These are phyloP conservation scores for Imbricaverruca yamaguchii DNA, from an alignment of 2,888 invertebrate genomes.

Conservation along the genomic window DNA sequence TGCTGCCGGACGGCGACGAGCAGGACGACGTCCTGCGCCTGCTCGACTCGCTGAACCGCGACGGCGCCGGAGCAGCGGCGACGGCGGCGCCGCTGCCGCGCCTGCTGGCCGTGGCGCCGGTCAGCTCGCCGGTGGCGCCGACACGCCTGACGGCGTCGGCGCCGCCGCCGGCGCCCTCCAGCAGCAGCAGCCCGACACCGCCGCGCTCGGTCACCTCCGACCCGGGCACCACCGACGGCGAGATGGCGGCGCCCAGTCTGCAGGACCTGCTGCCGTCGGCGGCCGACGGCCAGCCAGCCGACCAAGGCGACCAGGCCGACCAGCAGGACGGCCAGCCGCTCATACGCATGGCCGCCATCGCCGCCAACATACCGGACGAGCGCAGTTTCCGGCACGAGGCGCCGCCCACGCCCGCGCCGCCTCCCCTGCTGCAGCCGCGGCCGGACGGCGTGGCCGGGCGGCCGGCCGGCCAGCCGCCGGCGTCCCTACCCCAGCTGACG, in stretches of 20 bases:
- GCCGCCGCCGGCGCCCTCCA: neutral
- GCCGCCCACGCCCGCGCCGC: neutral
- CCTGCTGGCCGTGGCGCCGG: neutral
- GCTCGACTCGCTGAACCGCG: slow-evolving; percentile 16
- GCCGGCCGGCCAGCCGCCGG: neutral
- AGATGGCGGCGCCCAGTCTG: neutral
- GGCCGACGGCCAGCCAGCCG: neutral
- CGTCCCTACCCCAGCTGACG: neutral
- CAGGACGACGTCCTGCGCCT: slow-evolving; percentile 14
- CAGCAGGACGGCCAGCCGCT: slow-evolving; percentile 7
- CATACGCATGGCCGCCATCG: slow-evolving; percentile 18
- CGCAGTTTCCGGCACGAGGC: slow-evolving; percentile 19
- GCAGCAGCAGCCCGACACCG: neutral
- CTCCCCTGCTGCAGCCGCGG: neutral
- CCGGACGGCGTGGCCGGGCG: slow-evolving; percentile 1
- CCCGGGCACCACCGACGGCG: neutral
- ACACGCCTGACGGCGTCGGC: neutral
- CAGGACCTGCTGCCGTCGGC: neutral
- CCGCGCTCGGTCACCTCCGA: slow-evolving; percentile 5
- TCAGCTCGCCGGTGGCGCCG: neutral
- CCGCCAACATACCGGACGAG: slow-evolving; percentile 20
- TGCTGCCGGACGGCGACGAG: slow-evolving; percentile 2
- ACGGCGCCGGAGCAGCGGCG: neutral
- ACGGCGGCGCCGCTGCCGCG: slow-evolving; percentile 11
- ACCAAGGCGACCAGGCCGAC: neutral